A percentile compares a stretch with the other conserved stretches of the same genome.
These are phyloP conservation scores for Andrena trimmerana DNA, from an alignment of 2,888 invertebrate genomes.

Conservation along the genomic window DNA sequence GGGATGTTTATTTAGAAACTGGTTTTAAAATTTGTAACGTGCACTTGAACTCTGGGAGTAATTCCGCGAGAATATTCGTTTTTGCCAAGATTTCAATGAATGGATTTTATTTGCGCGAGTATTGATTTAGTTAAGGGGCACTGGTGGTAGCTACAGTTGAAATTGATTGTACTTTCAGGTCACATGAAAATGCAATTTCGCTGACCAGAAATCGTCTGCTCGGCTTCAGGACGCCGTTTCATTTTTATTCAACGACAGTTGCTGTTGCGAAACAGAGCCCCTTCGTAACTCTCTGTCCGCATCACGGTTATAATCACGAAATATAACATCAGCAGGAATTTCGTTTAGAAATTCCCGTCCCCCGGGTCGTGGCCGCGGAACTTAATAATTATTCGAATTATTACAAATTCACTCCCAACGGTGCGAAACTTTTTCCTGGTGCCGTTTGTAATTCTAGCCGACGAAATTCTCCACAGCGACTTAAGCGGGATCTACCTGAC, in stretches of 20 bases:
- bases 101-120: no score
- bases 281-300: slow-evolving; percentile 22
- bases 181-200: not conserved
- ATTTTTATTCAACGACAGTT: not conserved
- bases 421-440: slow-evolving; percentile 31
- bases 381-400: slow-evolving; percentile 53
- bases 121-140: no score
- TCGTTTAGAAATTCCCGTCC: slow-evolving; percentile 33
- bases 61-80: no score
- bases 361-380: slow-evolving; percentile 27
- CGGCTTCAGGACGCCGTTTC: not conserved
- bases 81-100: not conserved
- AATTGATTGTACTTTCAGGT: slow-evolving; percentile 4
- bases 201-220: not conserved
- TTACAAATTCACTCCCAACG: slow-evolving; percentile 32
- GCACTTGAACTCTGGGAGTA: no score
- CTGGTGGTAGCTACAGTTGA: not conserved
- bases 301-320: slow-evolving; percentile 45
- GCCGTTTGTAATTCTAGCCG: slow-evolving; percentile 7
- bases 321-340: slow-evolving; percentile 28
- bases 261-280: not conserved
- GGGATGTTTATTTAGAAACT: no score
- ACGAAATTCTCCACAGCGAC: not conserved
- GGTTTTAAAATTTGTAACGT: no score
- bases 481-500: not conserved